Conservation (phyloP, 2,113 vertebrate species). For the Tringa solitaria region DNA sequence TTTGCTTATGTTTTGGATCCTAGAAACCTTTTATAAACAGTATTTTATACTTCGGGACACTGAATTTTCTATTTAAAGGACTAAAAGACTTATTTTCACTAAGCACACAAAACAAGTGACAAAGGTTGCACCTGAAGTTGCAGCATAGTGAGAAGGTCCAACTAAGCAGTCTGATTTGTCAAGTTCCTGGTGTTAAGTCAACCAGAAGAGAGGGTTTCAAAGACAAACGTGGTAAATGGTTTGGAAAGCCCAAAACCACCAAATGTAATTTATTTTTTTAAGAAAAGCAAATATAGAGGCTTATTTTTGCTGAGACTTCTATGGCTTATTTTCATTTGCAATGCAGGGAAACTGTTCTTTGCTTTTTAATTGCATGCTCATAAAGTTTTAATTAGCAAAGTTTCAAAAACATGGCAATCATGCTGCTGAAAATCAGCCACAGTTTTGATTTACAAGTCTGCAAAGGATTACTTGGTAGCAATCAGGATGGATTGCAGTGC, state of each 20-base stretch:
- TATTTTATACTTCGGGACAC: background rate
- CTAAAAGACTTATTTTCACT: background rate
- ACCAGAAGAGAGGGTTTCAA: background rate
- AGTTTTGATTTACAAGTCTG: conserved; percentile 70
- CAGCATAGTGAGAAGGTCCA: background rate
- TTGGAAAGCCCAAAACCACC: conserved; percentile 14
- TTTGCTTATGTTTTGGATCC: background rate
- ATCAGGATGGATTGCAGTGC: conserved; percentile 45
- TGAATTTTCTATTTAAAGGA: background rate
- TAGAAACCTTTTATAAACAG: background rate
- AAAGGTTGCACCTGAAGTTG: background rate
- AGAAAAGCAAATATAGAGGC: background rate
- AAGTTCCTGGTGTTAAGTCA: background rate
- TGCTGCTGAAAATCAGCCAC: conserved; percentile 48
- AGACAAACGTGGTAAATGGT: background rate
- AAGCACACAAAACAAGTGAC: background rate
- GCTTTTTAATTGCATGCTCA: conserved; percentile 47
- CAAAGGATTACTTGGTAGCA: conserved; percentile 72
- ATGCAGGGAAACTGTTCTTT: background rate
- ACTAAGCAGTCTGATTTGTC: background rate
- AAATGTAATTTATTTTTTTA: background rate
- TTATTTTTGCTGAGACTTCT: background rate
- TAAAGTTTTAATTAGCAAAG: conserved; percentile 67
- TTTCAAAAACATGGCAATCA: conserved; percentile 56
- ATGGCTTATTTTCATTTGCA: background rate